phyloP scores from a whole-genome alignment of 2,888 invertebrate genomes.

The Petrolisthes cinctipes region DNA sequence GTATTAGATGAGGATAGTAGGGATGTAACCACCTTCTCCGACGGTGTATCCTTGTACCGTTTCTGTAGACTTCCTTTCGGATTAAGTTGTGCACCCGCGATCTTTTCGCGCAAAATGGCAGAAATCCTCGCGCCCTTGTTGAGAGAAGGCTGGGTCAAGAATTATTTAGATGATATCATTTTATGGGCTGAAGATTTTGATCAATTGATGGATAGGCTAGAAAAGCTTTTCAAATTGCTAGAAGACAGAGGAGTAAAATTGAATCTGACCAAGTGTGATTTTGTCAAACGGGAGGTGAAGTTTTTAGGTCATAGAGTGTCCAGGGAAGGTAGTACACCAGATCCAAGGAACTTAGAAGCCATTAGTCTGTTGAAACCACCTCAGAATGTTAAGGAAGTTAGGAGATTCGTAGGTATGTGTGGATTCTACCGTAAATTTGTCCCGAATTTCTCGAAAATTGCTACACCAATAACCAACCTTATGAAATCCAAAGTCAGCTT shows the following conservation, averaged over 20 bases:
- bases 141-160: conserved; percentile 44
- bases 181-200: neutral
- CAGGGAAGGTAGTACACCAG: neutral
- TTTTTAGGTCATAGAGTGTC: conserved; percentile 6
- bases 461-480: neutral
- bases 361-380: neutral
- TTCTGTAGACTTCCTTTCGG: too few species aligned
- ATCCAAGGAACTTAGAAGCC: neutral
- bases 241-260: neutral
- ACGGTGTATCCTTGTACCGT: too few species aligned
- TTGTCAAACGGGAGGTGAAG: neutral
- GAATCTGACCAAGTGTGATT: neutral
- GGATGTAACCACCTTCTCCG: neutral
- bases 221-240: neutral
- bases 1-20: neutral
- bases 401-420: conserved; percentile 3
- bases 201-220: neutral
- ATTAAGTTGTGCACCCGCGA: conserved; percentile 68
- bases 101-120: conserved; percentile 68
- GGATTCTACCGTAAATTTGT: neutral
- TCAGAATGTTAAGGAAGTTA: conserved; percentile 8
- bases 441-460: neutral
- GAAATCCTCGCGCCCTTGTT: conserved; percentile 68
- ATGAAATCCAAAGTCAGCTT: neutral
- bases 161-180: neutral